Conservation (phyloP, 2,113 vertebrate species). For the Malurus alboscapulatus region DNA sequence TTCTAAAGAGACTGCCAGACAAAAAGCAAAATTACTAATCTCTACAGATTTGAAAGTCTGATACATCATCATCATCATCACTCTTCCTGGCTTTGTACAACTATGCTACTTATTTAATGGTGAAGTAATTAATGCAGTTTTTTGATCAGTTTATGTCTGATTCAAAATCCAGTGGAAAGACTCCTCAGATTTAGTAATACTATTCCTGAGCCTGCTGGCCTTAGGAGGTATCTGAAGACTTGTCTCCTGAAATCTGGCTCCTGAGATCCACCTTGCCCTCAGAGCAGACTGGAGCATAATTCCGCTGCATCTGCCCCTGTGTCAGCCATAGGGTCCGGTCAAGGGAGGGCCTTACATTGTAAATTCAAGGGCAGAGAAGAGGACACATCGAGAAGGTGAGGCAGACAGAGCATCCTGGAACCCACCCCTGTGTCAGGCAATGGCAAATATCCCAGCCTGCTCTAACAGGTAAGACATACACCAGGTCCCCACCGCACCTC, state of each 20-base stretch:
- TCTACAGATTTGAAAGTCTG: neutral
- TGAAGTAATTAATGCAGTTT: neutral
- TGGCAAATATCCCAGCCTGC: neutral
- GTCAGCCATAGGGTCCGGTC: neutral
- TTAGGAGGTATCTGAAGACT: neutral
- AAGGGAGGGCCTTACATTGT: accelerated
- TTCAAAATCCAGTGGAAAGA: neutral
- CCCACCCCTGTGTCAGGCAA: neutral
- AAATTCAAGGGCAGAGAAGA: neutral
- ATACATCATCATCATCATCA: neutral
- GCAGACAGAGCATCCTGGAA: neutral
- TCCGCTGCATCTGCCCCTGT: neutral
- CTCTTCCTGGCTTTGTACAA: neutral
- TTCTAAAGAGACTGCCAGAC: neutral
- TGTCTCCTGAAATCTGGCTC: neutral
- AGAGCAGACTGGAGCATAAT: neutral
- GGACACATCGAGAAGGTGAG: neutral
- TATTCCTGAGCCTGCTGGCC: neutral
- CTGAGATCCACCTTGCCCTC: neutral
- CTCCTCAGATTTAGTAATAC: neutral
- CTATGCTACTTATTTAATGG: neutral
- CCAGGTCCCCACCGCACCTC: neutral
- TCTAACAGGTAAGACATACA: neutral
- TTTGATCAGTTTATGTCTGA: neutral
- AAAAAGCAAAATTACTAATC: neutral